Evolutionary conservation across 1,140 invertebrate species (phyloP), one percentile per base, ranked within the genome.

Genomic region (Anthonomus grandis): DNA sequence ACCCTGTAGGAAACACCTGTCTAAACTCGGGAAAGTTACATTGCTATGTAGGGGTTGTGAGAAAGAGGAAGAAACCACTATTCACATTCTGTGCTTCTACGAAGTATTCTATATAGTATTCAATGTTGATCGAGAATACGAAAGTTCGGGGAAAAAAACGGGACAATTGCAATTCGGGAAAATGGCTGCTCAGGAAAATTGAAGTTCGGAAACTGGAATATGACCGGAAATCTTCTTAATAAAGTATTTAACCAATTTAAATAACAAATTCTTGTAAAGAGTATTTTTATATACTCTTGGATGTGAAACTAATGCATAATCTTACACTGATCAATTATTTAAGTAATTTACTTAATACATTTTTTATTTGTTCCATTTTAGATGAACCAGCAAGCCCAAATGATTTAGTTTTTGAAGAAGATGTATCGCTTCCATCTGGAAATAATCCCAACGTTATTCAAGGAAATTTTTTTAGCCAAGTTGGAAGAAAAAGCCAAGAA

Each of bases 401-500:
- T 51, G 37, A 36, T 25, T 44, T 57, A 27, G 37, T 6, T 15
- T 41, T 52, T 24, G 22, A 13, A n/a, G 17, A n/a, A 18, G 13
- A 5, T 41, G 23, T 22, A 12, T 24, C 8, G 17, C 15, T 52
- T 10, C 10, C 38, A 8, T 52, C 42, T 24, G 27, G 27, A 44
- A 10, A 17, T 15, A 10, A 25, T 18, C 13, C n/a, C 15, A 23
- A 13, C 13, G 10, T 31, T n/a, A 13, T 31, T 13, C 46, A 25
- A 22, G 25, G 22, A 31, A n/a, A 2, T 19, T 31, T 31, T 27
- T 47, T 47, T 31, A 21, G 34, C 22, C 41, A 45, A 36, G 23
- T n/a, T 22, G 31, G 15, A 5, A 48, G 53, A 24, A 65, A 60
- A 56, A 63, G 63, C 27, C 60, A 65, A 36, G 44, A 60, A 58